Evolutionary conservation across 2,113 vertebrate genomes (phyloP).

Genomic region (Ictalurus punctatus): DNA sequence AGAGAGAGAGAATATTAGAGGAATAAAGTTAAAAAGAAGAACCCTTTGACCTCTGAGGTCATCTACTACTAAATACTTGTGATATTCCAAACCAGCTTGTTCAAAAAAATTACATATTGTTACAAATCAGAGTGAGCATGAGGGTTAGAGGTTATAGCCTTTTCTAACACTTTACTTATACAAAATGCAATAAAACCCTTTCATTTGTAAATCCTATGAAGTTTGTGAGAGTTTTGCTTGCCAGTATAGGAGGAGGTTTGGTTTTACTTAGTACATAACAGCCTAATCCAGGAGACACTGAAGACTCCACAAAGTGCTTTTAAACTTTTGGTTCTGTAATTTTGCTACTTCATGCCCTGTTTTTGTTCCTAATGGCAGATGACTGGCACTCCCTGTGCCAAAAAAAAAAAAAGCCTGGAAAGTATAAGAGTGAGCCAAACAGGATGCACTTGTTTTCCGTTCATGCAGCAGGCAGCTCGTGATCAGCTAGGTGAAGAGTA

Average conservation of each 20-base stretch:
- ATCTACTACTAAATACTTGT: neutral
- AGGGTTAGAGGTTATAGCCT: neutral
- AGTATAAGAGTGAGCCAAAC: conserved; percentile 13
- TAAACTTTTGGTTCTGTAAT: conserved; percentile 1
- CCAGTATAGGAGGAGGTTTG: neutral
- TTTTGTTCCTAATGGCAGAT: conserved; percentile 31
- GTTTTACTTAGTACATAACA: neutral
- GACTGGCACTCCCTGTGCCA: neutral
- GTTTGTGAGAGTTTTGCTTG: neutral
- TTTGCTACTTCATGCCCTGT: conserved; percentile 17
- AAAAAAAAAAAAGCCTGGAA: conserved; percentile 30
- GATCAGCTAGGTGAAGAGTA: conserved; percentile 27
- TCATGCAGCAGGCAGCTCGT: conserved; percentile 15
- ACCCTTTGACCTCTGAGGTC: neutral
- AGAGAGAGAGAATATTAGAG: neutral
- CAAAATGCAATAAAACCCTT: neutral
- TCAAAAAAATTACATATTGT: neutral
- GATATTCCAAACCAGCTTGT: neutral
- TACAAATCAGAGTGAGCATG: neutral
- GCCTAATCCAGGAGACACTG: neutral
- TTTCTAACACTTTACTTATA: neutral
- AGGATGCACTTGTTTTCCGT: conserved; percentile 44
- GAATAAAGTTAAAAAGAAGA: neutral
- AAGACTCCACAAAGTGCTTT: neutral
- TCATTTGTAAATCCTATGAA: neutral